Evolutionary conservation across 2,113 vertebrate species (phyloP).

Genomic region (Morone saxatilis): DNA sequence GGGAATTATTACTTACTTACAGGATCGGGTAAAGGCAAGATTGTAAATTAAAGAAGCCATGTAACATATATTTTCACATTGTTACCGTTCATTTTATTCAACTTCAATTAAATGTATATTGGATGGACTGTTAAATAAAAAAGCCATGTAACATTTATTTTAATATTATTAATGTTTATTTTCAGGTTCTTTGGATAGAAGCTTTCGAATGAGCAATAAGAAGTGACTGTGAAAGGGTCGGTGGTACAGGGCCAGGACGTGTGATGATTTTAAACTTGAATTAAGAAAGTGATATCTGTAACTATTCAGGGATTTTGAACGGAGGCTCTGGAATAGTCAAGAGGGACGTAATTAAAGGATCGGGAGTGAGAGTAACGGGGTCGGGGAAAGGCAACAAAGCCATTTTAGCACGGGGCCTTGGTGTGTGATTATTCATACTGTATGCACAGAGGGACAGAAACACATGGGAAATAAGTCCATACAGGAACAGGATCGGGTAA

Average conservation of each 20-base stretch:
- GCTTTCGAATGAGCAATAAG: neutral
- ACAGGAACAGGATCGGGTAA: neutral
- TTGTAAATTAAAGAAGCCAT: too few relatives aligned
- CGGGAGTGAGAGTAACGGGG: neutral
- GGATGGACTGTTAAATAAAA: too few relatives aligned
- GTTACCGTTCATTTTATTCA: too few relatives aligned
- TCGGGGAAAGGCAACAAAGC: neutral
- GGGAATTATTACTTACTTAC: too few relatives aligned
- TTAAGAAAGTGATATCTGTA: neutral
- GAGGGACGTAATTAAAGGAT: neutral
- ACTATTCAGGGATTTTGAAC: neutral
- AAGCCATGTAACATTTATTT: too few relatives aligned
- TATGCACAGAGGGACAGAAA: neutral
- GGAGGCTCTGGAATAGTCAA: neutral
- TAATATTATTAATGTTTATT: too few relatives aligned
- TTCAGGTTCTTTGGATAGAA: neutral
- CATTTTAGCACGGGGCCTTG: neutral
- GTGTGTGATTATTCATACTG: neutral
- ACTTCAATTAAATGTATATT: too few relatives aligned
- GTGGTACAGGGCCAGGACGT: neutral
- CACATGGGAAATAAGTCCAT: conserved; percentile 1
- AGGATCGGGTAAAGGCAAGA: too few relatives aligned
- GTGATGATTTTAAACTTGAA: neutral
- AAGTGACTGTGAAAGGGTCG: neutral
- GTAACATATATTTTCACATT: too few relatives aligned